phyloP scores from a whole-genome alignment of 1,140 invertebrate genomes.

The Hylaeus anthracinus region DNA sequence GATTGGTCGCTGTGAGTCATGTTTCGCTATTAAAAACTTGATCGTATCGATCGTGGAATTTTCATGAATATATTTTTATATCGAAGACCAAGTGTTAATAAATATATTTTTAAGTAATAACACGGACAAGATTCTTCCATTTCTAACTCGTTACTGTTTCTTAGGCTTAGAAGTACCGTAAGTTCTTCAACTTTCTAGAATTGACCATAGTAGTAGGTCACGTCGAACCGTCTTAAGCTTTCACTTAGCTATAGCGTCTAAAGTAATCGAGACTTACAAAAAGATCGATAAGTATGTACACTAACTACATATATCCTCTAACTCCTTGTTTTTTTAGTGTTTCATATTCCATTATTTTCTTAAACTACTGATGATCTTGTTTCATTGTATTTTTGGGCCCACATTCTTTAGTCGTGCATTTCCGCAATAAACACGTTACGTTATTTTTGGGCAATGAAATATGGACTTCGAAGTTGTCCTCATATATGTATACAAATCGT shows the following conservation, averaged over 20 bases:
- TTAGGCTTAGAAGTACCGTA: neutral
- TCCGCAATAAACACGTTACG: constrained; percentile 1
- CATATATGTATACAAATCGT: neutral
- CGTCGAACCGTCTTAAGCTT: neutral
- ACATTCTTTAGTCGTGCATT: neutral
- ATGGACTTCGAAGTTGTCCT: neutral
- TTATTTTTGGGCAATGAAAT: neutral
- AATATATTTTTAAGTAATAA: constrained; percentile 4
- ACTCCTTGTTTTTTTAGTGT: neutral
- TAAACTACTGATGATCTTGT: neutral
- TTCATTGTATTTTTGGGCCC: neutral
- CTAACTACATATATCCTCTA: too few species aligned
- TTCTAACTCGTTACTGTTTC: neutral
- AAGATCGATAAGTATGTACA: too few species aligned
- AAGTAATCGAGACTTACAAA: neutral
- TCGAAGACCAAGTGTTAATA: neutral
- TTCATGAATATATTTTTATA: neutral
- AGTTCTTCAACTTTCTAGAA: neutral
- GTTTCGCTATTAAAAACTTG: neutral
- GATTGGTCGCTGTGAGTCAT: too few species aligned
- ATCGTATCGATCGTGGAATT: neutral
- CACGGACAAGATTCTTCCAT: too few species aligned
- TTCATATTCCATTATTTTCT: neutral
- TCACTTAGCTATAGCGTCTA: neutral
- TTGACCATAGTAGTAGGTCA: neutral